A percentile compares a stretch with the other conserved stretches of the same genome.
Conservation (phyloP, 2,797 vertebrate species). For the Pangasius sanitwongsei region DNA sequence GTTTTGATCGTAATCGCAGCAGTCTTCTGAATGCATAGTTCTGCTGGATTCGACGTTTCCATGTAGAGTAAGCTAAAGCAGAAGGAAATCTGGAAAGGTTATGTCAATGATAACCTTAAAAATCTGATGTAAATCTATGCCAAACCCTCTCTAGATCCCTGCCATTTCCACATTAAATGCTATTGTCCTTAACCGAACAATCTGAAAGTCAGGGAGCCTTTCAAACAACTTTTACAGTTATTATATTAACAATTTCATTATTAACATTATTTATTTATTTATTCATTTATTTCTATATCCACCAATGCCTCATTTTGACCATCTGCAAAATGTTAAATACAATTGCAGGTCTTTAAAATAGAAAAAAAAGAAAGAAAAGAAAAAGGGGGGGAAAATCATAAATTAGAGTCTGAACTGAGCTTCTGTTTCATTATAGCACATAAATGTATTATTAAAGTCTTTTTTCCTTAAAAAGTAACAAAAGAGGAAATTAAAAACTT, state of each 20-base stretch:
- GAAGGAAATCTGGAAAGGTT: constrained; percentile 63
- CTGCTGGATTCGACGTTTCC: constrained; percentile 58
- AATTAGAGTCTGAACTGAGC: constrained; percentile 77
- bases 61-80: constrained; percentile 71
- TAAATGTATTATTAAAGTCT: constrained; percentile 74
- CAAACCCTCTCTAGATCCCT: constrained; percentile 27
- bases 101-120: constrained; percentile 68
- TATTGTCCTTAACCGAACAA: constrained; percentile 77
- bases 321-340: constrained; percentile 96
- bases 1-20: constrained; percentile 48
- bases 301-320: constrained; percentile 81
- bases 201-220: constrained; percentile 82
- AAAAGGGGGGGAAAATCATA: constrained; percentile 87
- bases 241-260: constrained; percentile 82
- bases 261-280: constrained; percentile 80
- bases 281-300: constrained; percentile 89
- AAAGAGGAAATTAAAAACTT: constrained; percentile 86
- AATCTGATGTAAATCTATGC: constrained; percentile 43
- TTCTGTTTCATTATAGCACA: constrained; percentile 65
- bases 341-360: constrained; percentile 93
- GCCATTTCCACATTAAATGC: constrained; percentile 66
- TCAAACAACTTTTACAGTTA: constrained; percentile 67
- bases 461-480: constrained; percentile 93
- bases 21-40: constrained; percentile 57
- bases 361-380: constrained; percentile 99